phyloP scores from a whole-genome alignment of 2,113 vertebrate species.

The Panthera uncia region DNA sequence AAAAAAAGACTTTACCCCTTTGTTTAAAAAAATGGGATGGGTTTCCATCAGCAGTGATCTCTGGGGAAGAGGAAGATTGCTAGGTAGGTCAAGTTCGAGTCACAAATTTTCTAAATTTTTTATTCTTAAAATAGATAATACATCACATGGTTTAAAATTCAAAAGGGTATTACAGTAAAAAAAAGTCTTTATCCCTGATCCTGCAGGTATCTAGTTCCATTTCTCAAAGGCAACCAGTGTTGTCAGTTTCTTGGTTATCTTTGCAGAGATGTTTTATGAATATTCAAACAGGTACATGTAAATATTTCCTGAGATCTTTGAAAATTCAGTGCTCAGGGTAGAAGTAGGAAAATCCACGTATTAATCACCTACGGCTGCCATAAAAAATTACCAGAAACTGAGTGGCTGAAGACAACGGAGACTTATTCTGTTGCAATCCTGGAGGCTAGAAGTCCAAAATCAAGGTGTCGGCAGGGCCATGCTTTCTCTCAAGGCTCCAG shows the following conservation, averaged over 20 bases:
- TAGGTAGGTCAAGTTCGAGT: neutral
- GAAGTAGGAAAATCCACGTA: neutral
- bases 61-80: neutral
- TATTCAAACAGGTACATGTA: constrained; percentile 44
- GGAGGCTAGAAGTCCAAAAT: neutral
- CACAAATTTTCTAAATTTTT: constrained; percentile 32
- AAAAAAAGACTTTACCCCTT: neutral
- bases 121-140: constrained; percentile 14
- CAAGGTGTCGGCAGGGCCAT: neutral
- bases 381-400: neutral
- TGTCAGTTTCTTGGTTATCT: constrained; percentile 19
- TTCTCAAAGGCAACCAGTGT: constrained; percentile 22
- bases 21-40: neutral
- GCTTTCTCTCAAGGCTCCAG: neutral
- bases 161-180: neutral
- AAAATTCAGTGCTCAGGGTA: neutral
- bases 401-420: neutral
- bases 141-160: constrained; percentile 8
- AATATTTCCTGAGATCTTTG: constrained; percentile 51
- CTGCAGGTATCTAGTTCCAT: neutral
- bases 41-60: neutral
- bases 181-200: neutral
- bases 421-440: neutral
- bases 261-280: constrained; percentile 45
- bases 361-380: neutral